Base-by-base conservation (phyloP, 2,888 invertebrate genomes). In the Clistopyga incitator region DNA sequence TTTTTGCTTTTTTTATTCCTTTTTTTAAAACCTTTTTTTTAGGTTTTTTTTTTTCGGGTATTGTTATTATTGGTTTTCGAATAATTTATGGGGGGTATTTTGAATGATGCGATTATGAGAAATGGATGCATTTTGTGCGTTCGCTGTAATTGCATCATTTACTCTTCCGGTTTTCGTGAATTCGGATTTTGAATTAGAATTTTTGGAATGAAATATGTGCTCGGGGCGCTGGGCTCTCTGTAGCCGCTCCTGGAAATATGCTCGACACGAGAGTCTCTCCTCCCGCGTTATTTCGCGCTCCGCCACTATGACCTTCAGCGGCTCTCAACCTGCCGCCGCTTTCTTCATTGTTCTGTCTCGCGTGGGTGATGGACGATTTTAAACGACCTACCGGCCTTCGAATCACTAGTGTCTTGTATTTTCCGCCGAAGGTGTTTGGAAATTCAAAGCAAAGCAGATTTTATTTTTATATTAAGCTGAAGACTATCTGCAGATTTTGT, bases 281-380 rank as follows among this genome's bases (percentile, higher is more conserved):
- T 91, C 91, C 91, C 91, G 91, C 91, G 89, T 85, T 88, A 88
- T 90, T 91, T 89, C 72, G 38, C 38, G 59, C 77, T 77, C 15
- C 67, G 56, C 47, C 86, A 45, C 52, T 45, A 52, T 79, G 65
- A 79, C 78, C 61, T 59, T 34, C 82, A 80, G 82, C 47, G 84
- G 45, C 77, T 80, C 85, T 81, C 86, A 86, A 81, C 65, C n/a
- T 11, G 1, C 3, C 68, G 20, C 20, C 52, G 10, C 6, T 38
- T 47, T 42, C n/a, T 59, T 38, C 20, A 34, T 50, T 52, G 13
- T 71, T 59, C 42, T 13, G 15, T 11, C n/a, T n/a, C 6, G 45
- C 20, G 0, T 6, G 25, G 23, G 0, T 18, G 38, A 38, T 18
- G 34, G 4, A 34, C 6, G 61, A 64, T 64, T 64, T 64, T 3